Conservation (phyloP, 2,113 vertebrate genomes). For the Oenanthe melanoleuca region DNA sequence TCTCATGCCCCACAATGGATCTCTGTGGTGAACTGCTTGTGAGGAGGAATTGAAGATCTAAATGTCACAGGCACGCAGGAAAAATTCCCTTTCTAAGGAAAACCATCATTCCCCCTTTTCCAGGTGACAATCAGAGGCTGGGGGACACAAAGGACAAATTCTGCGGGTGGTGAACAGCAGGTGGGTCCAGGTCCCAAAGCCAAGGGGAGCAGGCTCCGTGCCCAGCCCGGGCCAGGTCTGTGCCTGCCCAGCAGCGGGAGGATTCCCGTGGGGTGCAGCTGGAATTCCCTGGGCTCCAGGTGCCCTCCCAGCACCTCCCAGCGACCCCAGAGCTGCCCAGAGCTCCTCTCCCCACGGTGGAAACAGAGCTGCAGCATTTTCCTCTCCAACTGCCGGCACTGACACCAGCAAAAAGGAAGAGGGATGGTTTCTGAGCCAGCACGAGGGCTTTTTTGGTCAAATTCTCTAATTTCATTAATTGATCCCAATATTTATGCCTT, state of each 20-base stretch:
- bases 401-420: conserved; percentile 24
- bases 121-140: neutral
- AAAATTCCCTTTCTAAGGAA: neutral
- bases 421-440: conserved; percentile 49
- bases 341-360: rapidly evolving
- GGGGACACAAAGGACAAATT: neutral
- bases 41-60: neutral
- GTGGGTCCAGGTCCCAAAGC: neutral
- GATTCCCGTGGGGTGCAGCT: rapidly evolving
- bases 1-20: neutral
- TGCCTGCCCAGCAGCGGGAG: rapidly evolving
- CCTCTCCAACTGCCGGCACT: neutral
- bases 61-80: neutral
- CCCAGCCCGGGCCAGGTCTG: neutral
- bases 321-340: neutral
- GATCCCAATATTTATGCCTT: conserved; percentile 70
- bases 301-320: neutral
- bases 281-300: neutral
- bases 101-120: neutral
- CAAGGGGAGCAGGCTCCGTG: neutral
- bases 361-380: neutral
- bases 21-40: rapidly evolving
- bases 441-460: conserved; percentile 55
- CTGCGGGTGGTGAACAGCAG: rapidly evolving
- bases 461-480: conserved; percentile 64